Evolutionary conservation across 2,888 invertebrate genomes (phyloP), one percentile per base, ranked within the genome.

Genomic region (Siphlonurus alternatus): DNA sequence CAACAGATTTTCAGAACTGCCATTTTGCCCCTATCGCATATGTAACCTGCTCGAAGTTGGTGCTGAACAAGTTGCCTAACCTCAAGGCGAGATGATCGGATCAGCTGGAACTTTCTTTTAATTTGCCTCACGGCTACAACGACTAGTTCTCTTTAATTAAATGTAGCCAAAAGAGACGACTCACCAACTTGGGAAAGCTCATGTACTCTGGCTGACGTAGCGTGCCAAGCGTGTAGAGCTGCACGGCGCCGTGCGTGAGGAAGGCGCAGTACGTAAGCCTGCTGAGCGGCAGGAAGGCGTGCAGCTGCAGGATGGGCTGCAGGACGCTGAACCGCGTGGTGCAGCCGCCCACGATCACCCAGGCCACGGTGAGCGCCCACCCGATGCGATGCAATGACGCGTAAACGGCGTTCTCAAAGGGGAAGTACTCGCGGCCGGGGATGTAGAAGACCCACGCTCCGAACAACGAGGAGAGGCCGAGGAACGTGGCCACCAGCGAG

Each of bases 261-360:
- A 87, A 88, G 1, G 86, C 85, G 69, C 86, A 85, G 72, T 85
- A 88, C 0, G 87, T 86, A 64, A 88, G 74, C 69, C 86, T 79
- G 67, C 86, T 84, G 20, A 87, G 75, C 0, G 86, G 85, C n/a
- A 53, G 53, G 15, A 64, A 60, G 2, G 64, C 64, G 60, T 64
- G 60, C 60, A 64, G 23, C 24, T 60, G 59, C 15, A 64, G 64
- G 53, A 64, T 61, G 7, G 64, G 64, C 53, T 64, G 60, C 18
- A 64, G 53, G 7, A 64, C 61, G 53, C 69, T 68, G 25, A 69
- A 68, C 38, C 66, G 66, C 10, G 67, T 66, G 15, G 68, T 65
- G 61, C 67, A 67, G 24, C 66, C 65, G n/a, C 65, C 67, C 7
- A 69, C 53, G 7, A 68, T 66, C 0, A 65, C 65, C 65, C 68